A percentile compares a stretch with the other conserved stretches of the same genome.
These are phyloP conservation scores for Xanthorhoe spadicearia DNA, from an alignment of 2,888 invertebrate genomes.

Conservation along the genomic window DNA sequence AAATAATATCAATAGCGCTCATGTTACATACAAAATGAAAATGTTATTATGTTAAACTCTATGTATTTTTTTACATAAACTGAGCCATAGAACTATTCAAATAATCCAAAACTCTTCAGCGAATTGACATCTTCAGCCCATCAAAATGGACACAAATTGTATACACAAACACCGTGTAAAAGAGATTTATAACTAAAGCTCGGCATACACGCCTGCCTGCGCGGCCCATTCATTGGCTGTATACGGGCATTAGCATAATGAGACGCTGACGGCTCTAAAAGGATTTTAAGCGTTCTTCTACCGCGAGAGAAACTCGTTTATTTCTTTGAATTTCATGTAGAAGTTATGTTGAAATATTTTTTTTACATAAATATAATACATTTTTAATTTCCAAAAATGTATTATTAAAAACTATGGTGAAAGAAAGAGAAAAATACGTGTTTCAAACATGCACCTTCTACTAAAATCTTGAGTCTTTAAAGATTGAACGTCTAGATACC, in stretches of 20 bases:
- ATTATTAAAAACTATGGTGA: no score
- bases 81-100: background rate
- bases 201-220: constrained; percentile 43
- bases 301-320: constrained; percentile 29
- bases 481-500: no score
- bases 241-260: constrained; percentile 70
- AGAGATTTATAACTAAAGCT: constrained; percentile 57
- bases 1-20: no score
- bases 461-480: no score
- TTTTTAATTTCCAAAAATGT: no score
- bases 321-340: constrained; percentile 19
- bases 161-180: constrained; percentile 42
- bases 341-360: background rate
- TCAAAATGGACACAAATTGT: constrained; percentile 2
- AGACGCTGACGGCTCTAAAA: constrained; percentile 56
- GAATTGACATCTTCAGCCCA: background rate
- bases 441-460: no score
- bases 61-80: no score
- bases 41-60: no score
- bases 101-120: background rate
- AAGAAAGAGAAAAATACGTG: no score
- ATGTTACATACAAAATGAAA: no score
- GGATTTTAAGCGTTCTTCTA: constrained; percentile 55
- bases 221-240: constrained; percentile 53
- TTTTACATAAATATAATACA: no score